Base-by-base conservation (phyloP, 2,888 invertebrate species). In the Stenodema calcarata region DNA sequence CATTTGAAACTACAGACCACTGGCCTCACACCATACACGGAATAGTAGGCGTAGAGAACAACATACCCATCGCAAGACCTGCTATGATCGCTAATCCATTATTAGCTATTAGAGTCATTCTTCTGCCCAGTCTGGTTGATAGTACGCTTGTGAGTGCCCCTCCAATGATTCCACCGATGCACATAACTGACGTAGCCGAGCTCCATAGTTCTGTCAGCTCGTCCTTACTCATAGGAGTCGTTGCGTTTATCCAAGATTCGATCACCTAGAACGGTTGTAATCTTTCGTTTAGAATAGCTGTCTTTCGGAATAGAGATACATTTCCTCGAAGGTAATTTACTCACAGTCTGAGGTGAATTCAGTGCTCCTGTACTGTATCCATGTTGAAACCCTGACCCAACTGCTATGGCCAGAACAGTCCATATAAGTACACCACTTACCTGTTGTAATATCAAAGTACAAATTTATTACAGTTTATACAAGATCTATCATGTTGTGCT, bases 131-230 rank as follows among this genome's bases (percentile, higher is more conserved):
- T 14, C n/a, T 35, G 18, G 86, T 88, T 16, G 87, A 82, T 14
- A 78, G 0, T 30, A 87, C 14, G 0, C 88, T n/a, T 12, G 86
- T 76, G 30, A 86, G 28, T 1, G 80, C 87, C 0, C 87, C 87
- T 50, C 88, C 88, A 16, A 88, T 18, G 44, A 88, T 88, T 16
- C 88, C 88, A 9, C 88, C 88, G 11, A 87, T 50, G 47, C 88
- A 88, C 82, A 84, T 88, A 0, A 87, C 87, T n/a, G 87, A 84
- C 6, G 87, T 88, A 3, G 87, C 80, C 1, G 75, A 23, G 1
- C 88, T 86, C 87, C 88, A 88, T 7, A 86, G 4, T 27, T 75
- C n/a, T 14, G 78, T 73, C 42, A 87, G 35, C n/a, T 70, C 30
- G 0, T 30, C 28, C 3, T 78, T 12, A 28, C 28, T 30, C 73